Conservation (phyloP, 1,140 invertebrate genomes). For the Choristoneura fumiferana region DNA sequence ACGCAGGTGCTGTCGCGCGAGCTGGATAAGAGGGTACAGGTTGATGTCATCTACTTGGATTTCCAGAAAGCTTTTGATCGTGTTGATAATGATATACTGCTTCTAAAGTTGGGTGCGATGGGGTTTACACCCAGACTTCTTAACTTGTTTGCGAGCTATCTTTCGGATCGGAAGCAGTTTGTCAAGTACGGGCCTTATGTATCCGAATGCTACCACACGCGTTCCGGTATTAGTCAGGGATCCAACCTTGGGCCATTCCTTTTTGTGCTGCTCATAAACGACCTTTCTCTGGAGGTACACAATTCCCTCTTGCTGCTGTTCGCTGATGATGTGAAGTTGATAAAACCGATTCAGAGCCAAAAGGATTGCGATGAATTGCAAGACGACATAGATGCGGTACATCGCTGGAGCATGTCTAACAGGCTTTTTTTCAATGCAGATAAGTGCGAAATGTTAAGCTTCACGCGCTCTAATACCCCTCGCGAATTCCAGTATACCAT, state of each 20-base stretch:
- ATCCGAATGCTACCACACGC: not conserved
- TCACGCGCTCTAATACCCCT: constrained; percentile 3
- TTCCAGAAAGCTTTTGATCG: not conserved
- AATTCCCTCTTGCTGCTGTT: not conserved
- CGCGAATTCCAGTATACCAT: no score
- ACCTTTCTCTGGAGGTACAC: not conserved
- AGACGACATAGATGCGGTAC: not conserved
- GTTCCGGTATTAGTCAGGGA: not conserved
- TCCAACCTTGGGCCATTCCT: not conserved
- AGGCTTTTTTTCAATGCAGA: not conserved
- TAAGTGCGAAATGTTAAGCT: not conserved
- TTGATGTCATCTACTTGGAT: not conserved
- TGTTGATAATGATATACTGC: not conserved
- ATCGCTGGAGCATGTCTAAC: not conserved
- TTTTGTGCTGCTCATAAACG: not conserved
- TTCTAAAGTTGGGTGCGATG: not conserved
- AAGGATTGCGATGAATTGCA: not conserved
- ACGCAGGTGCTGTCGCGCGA: not conserved
- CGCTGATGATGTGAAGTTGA: not conserved
- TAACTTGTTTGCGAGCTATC: not conserved
- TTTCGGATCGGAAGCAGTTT: not conserved
- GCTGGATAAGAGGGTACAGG: not conserved
- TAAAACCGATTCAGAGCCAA: not conserved
- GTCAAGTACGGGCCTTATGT: not conserved
- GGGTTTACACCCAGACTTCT: not conserved